phyloP scores from a whole-genome alignment of 2,797 vertebrate genomes.

The Sebastes cheni region DNA sequence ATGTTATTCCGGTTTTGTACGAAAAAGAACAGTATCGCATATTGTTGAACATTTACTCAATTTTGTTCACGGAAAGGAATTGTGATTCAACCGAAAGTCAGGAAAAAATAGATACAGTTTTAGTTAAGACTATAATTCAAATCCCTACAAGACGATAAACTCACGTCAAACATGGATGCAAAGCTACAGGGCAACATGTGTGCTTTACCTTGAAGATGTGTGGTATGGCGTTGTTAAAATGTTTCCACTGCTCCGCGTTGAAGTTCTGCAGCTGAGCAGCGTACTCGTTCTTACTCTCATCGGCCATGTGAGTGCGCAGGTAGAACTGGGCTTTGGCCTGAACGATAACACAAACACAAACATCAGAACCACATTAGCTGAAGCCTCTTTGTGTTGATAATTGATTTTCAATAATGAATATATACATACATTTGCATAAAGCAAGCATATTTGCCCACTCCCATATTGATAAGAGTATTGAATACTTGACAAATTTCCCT shows the following conservation, averaged over 20 bases:
- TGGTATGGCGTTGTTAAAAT: conserved; percentile 95
- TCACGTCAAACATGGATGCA: background rate
- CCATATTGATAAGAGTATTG: no score
- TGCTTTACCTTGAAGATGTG: conserved; percentile 96
- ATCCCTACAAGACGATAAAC: background rate
- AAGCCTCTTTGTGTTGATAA: background rate
- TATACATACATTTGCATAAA: no score
- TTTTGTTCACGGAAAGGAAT: background rate
- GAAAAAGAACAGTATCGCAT: background rate
- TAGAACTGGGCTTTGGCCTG: conserved; percentile 97
- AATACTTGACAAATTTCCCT: no score
- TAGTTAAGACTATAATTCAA: background rate
- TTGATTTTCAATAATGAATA: background rate
- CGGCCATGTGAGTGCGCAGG: conserved; percentile 93
- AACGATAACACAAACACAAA: background rate
- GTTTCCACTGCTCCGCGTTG: conserved; percentile 96
- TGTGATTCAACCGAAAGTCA: background rate
- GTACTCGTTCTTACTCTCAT: conserved; percentile 99
- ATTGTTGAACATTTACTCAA: background rate
- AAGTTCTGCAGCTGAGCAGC: conserved; percentile 97
- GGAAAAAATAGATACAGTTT: background rate
- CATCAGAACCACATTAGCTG: background rate
- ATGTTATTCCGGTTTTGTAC: background rate
- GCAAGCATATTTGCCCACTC: no score
- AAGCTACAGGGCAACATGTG: background rate